A percentile compares a stretch with the other conserved stretches of the same genome.
phyloP scores from a whole-genome alignment of 1,140 invertebrate genomes.

The Drosophila nasuta region DNA sequence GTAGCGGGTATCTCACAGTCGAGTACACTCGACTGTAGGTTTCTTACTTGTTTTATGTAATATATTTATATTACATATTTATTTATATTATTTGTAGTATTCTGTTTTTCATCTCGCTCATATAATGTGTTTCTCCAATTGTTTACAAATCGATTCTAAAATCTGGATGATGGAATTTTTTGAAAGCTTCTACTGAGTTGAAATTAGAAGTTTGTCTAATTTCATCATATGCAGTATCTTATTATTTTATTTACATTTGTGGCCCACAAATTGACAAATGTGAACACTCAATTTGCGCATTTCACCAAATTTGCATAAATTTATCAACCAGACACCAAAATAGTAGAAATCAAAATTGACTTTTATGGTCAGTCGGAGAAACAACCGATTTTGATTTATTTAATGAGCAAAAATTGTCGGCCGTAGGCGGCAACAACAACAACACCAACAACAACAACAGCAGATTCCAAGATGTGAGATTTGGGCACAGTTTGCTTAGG shows the following conservation, averaged over 20 bases:
- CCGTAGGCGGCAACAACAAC: slow-evolving; percentile 35
- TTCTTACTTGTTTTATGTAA: background rate
- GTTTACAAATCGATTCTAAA: too few relatives aligned
- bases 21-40: too few relatives aligned
- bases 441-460: too few relatives aligned
- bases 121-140: too few relatives aligned
- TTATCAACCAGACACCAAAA: slow-evolving; percentile 40
- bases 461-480: slow-evolving; percentile 45
- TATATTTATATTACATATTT: background rate
- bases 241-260: slow-evolving; percentile 14
- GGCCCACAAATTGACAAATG: slow-evolving; percentile 55
- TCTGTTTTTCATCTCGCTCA: too few relatives aligned
- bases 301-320: slow-evolving; percentile 78
- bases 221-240: background rate
- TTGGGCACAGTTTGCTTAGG: slow-evolving; percentile 36
- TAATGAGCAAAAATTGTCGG: slow-evolving; percentile 73
- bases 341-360: slow-evolving; percentile 44
- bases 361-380: slow-evolving; percentile 52
- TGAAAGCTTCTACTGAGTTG: too few relatives aligned
- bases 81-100: too few relatives aligned
- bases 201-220: too few relatives aligned
- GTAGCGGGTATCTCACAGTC: too few relatives aligned
- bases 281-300: slow-evolving; percentile 49
- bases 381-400: slow-evolving; percentile 71
- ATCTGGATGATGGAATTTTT: too few relatives aligned